phyloP scores from a whole-genome alignment of 2,797 vertebrate genomes.

The Balearica regulorum region DNA sequence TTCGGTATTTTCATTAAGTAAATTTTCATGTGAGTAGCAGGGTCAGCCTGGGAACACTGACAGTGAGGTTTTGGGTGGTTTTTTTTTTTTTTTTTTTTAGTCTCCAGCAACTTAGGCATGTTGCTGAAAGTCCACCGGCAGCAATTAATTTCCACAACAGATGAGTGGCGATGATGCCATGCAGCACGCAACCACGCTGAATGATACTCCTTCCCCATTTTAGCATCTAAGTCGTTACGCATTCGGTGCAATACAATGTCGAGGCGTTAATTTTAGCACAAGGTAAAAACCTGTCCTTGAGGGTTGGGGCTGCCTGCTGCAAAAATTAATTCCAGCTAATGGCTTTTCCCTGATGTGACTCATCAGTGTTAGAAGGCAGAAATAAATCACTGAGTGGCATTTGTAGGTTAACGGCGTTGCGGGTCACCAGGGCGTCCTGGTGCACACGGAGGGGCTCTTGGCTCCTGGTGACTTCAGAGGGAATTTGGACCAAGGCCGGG shows the following conservation, averaged over 20 bases:
- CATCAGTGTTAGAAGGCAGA: background rate
- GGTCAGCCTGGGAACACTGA: background rate
- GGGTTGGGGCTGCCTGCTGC: background rate
- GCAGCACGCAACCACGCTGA: rapidly evolving
- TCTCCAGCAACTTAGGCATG: rapidly evolving
- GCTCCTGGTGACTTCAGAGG: background rate
- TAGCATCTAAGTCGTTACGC: rapidly evolving
- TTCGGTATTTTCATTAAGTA: background rate
- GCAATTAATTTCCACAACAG: background rate
- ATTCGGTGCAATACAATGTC: background rate
- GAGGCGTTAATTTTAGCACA: background rate
- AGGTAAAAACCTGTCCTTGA: background rate
- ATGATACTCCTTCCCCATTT: rapidly evolving
- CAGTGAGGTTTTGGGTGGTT: too few relatives aligned
- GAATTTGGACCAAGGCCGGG: background rate
- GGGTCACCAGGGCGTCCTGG: background rate
- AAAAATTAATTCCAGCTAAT: background rate
- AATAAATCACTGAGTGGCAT: background rate
- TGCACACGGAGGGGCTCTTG: background rate
- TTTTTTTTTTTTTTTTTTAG: background rate
- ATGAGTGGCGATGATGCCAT: rapidly evolving
- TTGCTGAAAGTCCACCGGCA: background rate
- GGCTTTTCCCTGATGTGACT: background rate
- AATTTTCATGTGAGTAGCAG: background rate
- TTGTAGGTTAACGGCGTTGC: background rate